Conservation (phyloP, 2,888 invertebrate species). For the Lepidochrysops patricia region DNA sequence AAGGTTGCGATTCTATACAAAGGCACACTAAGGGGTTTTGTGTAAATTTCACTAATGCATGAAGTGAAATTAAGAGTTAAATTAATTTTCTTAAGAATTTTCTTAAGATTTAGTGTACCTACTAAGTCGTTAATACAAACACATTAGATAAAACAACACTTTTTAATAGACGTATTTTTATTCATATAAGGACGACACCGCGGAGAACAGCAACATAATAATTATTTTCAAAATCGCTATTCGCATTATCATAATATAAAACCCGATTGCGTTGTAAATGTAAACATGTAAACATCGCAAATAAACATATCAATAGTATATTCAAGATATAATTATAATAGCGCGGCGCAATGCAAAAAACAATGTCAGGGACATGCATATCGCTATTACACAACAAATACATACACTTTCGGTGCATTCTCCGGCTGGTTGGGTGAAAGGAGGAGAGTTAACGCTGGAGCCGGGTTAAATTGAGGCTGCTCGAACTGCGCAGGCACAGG, state of each 20-base stretch:
- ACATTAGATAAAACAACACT: too few relatives aligned
- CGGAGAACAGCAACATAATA: too few relatives aligned
- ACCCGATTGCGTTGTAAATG: not conserved
- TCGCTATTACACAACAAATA: conserved; percentile 3
- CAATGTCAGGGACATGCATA: conserved; percentile 15
- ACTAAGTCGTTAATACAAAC: too few relatives aligned
- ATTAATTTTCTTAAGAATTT: too few relatives aligned
- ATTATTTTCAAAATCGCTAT: not conserved
- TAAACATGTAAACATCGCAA: not conserved
- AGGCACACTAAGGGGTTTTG: too few relatives aligned
- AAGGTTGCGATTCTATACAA: too few relatives aligned
- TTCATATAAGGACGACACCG: too few relatives aligned
- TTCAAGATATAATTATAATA: conserved; percentile 2
- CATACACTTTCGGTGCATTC: conserved; percentile 23
- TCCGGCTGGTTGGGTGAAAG: conserved; percentile 23
- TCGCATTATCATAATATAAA: not conserved
- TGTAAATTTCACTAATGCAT: too few relatives aligned
- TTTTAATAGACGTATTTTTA: too few relatives aligned
- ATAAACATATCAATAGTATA: not conserved
- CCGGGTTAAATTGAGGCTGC: conserved; percentile 26
- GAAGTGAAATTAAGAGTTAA: too few relatives aligned
- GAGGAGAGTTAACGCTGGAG: conserved; percentile 24
- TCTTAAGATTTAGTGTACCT: too few relatives aligned
- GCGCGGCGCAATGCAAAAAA: conserved; percentile 14
- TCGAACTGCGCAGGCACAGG: conserved; percentile 22